phyloP scores from a whole-genome alignment of 2,113 vertebrate genomes.

The Echinops telfairi region DNA sequence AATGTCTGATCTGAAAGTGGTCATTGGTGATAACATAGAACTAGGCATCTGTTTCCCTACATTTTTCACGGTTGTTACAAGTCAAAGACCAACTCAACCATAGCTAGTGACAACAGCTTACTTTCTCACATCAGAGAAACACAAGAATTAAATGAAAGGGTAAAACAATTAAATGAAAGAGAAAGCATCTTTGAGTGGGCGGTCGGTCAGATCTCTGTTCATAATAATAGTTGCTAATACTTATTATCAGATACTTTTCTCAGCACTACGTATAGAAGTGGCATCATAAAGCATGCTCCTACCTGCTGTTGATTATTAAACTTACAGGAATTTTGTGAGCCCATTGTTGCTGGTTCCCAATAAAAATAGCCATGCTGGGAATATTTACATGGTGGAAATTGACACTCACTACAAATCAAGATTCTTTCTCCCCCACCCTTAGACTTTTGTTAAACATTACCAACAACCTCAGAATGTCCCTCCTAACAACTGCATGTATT shows the following conservation, averaged over 20 bases:
- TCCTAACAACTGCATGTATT: neutral
- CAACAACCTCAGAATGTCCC: neutral
- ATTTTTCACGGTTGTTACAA: neutral
- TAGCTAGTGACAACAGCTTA: neutral
- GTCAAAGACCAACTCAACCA: neutral
- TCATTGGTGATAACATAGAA: neutral
- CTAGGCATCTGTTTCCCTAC: neutral
- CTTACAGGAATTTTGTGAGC: constrained; percentile 6
- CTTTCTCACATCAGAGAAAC: neutral
- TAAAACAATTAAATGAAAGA: neutral
- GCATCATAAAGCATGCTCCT: neutral
- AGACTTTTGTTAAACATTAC: neutral
- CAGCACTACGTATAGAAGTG: neutral
- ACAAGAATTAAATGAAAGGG: neutral
- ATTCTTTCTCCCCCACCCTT: neutral
- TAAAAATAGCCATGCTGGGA: neutral
- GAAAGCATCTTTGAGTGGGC: neutral
- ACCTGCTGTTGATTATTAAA: neutral
- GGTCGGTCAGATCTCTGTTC: neutral
- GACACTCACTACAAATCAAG: neutral
- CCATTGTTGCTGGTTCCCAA: neutral
- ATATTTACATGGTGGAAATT: neutral
- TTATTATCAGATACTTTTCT: neutral
- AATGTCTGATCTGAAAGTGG: neutral
- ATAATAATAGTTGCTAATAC: neutral